Evolutionary conservation across 2,113 vertebrate species (phyloP), one percentile per base, ranked within the genome.

Genomic region (Corythoichthys haematopterus): DNA sequence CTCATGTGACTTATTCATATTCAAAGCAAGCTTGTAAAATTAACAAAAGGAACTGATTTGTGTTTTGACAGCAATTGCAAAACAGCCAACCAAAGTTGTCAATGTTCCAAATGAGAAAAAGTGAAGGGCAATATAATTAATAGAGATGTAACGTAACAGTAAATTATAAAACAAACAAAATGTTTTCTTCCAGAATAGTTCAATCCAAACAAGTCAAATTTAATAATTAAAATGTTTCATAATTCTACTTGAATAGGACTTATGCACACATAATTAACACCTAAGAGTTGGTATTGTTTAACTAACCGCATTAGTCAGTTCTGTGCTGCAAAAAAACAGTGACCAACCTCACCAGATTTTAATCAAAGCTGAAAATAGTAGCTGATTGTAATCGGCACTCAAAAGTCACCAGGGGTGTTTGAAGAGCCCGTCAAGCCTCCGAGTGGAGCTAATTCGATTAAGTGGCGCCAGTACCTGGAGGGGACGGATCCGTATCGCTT

Each of bases 281-380:
- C 74, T 83, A 74, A 57, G 6, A 6, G 7, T 70, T 79, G 80
- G 75, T 80, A 84, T 86, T 88, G 83, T 88, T 88, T 78, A 88
- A 86, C 79, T 73, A 80, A 57, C 88, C 81, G 53, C 69, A 90
- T 89, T 88, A 88, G 81, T 81, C 85, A 77, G 81, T 83, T 88
- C 84, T 80, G 74, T 69, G 45, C 43, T 14, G 43, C 28, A 80
- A 84, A 80, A 88, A 80, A 71, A 78, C 63, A 84, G 79, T 86
- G 88, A 87, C 86, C 79, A 88, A 90, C 82, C 79, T 85, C 81
- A 80, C 80, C 78, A 87, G 90, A 90, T 90, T 90, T 90, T 89
- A 90, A 91, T 92, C 90, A 91, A 91, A 90, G 82, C 82, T 90
- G 88, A 89, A 92, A 90, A 91, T 87, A 89, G 88, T 85, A 85